A percentile compares a stretch with the other conserved stretches of the same genome.
Conservation (phyloP, 2,113 vertebrate species). For the Psilopsiagon aymara region DNA sequence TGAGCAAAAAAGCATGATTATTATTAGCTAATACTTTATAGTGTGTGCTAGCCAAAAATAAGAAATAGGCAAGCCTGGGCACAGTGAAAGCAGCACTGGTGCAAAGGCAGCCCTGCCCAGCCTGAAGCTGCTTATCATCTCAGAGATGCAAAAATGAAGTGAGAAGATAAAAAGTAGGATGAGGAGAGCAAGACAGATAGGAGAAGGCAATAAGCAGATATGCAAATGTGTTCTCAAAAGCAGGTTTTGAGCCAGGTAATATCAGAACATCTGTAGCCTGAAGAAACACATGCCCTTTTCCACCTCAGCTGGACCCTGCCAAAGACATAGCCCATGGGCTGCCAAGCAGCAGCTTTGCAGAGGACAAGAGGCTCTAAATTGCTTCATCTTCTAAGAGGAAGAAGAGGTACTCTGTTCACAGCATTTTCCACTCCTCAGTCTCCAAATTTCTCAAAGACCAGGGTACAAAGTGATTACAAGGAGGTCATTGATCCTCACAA, state of each 20-base stretch:
- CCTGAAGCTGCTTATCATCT: background rate
- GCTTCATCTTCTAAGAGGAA: background rate
- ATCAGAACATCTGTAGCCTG: background rate
- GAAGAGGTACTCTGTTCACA: background rate
- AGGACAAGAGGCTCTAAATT: background rate
- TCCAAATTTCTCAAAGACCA: background rate
- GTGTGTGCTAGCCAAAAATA: background rate
- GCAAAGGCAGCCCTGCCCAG: background rate
- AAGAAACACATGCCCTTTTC: background rate
- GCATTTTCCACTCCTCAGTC: background rate
- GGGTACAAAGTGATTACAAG: background rate
- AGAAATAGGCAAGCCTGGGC: background rate
- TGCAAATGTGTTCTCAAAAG: accelerated
- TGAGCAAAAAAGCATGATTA: background rate
- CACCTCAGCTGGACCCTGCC: background rate
- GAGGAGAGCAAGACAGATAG: background rate
- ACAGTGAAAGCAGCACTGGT: background rate
- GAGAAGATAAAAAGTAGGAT: background rate
- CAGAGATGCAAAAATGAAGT: background rate
- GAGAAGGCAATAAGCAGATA: background rate
- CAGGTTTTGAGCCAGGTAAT: background rate
- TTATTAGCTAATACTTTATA: background rate
- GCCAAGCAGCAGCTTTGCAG: background rate
- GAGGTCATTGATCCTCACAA: background rate
- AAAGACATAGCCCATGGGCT: background rate